Evolutionary conservation across 2,797 vertebrate genomes (phyloP).

Genomic region (Tragelaphus oryx): DNA sequence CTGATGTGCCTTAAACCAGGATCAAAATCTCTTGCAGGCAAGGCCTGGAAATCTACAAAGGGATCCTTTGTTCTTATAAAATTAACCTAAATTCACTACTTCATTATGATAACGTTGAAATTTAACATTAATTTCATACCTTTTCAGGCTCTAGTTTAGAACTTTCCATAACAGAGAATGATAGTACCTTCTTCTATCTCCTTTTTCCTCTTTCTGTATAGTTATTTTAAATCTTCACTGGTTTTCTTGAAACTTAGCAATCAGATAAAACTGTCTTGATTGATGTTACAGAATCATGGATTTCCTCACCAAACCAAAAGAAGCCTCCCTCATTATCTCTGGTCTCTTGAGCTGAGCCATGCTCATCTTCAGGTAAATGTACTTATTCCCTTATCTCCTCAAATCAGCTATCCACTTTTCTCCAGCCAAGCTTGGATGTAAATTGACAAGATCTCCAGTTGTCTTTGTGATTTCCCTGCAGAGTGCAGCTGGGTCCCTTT

Average conservation of each 20-base stretch:
- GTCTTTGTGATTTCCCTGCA: slow-evolving; percentile 73
- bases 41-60: slow-evolving; percentile 12
- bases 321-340: slow-evolving; percentile 69
- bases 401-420: slow-evolving; percentile 71
- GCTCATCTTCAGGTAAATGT: slow-evolving; percentile 72
- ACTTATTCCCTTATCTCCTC: slow-evolving; percentile 70
- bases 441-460: slow-evolving; percentile 71
- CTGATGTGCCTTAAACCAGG: background rate
- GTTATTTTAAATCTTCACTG: slow-evolving; percentile 68
- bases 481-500: slow-evolving; percentile 70
- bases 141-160: slow-evolving; percentile 32
- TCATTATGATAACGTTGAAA: slow-evolving; percentile 9
- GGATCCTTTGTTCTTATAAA: slow-evolving; percentile 41
- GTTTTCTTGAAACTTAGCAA: slow-evolving; percentile 70
- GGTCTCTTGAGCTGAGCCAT: slow-evolving; percentile 60
- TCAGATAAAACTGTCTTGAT: slow-evolving; percentile 76
- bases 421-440: slow-evolving; percentile 64
- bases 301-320: slow-evolving; percentile 67
- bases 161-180: slow-evolving; percentile 45
- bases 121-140: slow-evolving; percentile 44
- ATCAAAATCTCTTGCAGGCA: background rate
- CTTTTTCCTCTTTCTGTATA: slow-evolving; percentile 48
- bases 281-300: slow-evolving; percentile 72
- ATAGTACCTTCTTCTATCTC: background rate
- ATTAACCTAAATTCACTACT: slow-evolving; percentile 46